Base-by-base conservation (phyloP, 2,113 vertebrate genomes). In the Channa argus region DNA sequence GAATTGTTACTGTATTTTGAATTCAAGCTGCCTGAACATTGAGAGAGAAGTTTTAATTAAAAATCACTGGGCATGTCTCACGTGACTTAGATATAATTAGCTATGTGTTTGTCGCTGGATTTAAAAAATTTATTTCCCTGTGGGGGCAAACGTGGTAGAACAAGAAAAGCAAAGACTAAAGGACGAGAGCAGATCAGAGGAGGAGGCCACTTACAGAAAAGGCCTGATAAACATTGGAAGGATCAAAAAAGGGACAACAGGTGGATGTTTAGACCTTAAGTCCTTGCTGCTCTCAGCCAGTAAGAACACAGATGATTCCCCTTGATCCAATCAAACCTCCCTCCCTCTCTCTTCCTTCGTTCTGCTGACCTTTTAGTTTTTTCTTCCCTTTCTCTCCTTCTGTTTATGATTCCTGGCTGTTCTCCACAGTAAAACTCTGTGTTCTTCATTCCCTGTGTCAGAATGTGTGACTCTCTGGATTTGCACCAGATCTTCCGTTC, bases 381-480 rank as follows among this genome's bases (percentile, higher is more conserved):
- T 68, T 39, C 4, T 8, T n/a, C 12, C n/a, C n/a, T 53, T 3
- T 9, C 44, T 59, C 36, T 41, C 6, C 39, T 41, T 41, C 39
- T 41, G 2, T 7, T 41, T 7, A 4, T 41, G 39, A 41, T 24
- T 24, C 24, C 24, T 24, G 24, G 24, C 24, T 24, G 24, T 24
- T 24, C 24, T 24, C 24, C 24, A 24, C 24, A 24, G 24, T 24
- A 24, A 24, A 24, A 24, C 6, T 12, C 8, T 53, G 6, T 13
- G 36, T 49, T 43, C 39, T 36, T 76, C 53, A 50, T 34, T 7
- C 39, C 52, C 13, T 72, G 43, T 69, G 59, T 84, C 84, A 85
- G 77, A 54, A 93, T 93, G 91, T 85, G 56, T 36, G 77, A 79
- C 50, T 74, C 69, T 66, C 50, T 94, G 89, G 89, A 93, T 53